These are phyloP conservation scores for Macrotis lagotis DNA, from an alignment of 2,113 vertebrate species.

Conservation along the genomic window DNA sequence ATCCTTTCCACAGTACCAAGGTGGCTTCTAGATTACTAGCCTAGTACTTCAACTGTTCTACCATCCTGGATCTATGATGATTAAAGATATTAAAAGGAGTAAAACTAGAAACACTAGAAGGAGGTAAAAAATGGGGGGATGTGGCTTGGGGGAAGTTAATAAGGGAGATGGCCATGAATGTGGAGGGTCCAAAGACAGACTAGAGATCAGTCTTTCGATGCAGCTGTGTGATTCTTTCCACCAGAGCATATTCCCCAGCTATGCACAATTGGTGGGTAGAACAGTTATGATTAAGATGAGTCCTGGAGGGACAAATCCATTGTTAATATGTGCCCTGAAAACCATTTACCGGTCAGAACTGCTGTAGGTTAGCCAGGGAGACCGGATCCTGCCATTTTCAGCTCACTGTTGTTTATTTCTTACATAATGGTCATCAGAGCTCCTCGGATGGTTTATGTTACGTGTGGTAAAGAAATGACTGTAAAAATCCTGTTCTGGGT, in stretches of 20 bases:
- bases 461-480: slow-evolving; percentile 45
- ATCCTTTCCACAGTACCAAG: background rate
- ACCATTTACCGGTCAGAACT: background rate
- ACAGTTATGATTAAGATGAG: background rate
- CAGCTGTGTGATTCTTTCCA: background rate
- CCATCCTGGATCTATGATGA: background rate
- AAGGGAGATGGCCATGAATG: rapidly evolving
- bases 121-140: background rate
- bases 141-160: rapidly evolving
- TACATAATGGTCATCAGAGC: background rate
- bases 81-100: background rate
- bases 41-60: background rate
- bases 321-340: rapidly evolving
- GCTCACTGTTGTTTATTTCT: background rate
- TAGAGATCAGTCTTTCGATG: background rate
- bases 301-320: background rate
- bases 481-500: slow-evolving; percentile 36
- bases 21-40: background rate
- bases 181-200: background rate
- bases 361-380: background rate
- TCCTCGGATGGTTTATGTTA: background rate
- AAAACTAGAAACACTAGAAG: background rate
- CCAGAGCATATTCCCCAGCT: background rate
- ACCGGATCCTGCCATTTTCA: background rate
- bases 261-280: background rate